These are phyloP conservation scores for Dasyprocta punctata DNA, from an alignment of 2,113 vertebrate species.

Conservation along the genomic window DNA sequence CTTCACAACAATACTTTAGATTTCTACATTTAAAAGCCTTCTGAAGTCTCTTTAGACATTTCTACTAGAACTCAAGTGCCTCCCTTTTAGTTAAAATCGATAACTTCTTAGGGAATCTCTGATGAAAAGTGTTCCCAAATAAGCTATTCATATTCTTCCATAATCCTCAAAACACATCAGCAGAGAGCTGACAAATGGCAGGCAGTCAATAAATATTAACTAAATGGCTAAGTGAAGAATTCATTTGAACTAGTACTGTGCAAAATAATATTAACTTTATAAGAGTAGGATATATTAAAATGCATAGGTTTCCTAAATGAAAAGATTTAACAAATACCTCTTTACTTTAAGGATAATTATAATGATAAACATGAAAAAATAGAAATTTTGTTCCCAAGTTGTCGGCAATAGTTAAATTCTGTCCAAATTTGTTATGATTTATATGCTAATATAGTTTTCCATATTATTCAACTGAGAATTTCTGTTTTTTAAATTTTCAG, in stretches of 20 bases:
- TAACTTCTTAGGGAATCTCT: background rate
- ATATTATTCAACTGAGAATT: background rate
- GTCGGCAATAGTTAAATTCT: background rate
- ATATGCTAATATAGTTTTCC: background rate
- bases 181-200: background rate
- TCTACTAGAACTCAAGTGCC: background rate
- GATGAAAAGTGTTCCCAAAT: background rate
- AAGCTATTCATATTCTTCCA: background rate
- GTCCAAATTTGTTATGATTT: background rate
- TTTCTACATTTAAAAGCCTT: background rate
- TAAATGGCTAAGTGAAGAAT: conserved; percentile 5
- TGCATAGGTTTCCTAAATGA: background rate
- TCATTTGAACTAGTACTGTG: background rate
- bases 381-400: background rate
- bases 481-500: conserved; percentile 32
- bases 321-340: background rate
- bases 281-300: background rate
- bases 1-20: background rate
- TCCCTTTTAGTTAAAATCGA: conserved; percentile 39
- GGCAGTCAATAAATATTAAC: background rate
- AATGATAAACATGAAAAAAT: background rate
- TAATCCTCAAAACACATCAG: background rate
- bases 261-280: background rate
- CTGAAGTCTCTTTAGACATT: background rate
- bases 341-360: background rate